Base-by-base conservation (phyloP, 2,888 invertebrate genomes). In the Sarcophaga rosellei region DNA sequence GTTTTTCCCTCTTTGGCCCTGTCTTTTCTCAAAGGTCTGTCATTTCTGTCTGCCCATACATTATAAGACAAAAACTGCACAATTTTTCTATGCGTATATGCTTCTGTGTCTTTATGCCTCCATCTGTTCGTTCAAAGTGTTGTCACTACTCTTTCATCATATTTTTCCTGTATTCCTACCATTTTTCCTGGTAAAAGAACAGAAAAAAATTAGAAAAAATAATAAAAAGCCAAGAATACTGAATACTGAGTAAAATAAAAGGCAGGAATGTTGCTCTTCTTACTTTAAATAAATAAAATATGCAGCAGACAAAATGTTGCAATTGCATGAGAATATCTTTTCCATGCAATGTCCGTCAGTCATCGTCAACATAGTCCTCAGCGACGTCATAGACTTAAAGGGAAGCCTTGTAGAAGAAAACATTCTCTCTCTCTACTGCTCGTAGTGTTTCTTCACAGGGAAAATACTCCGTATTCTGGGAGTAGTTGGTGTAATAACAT, bases 221-320 rank as follows among this genome's bases (percentile, higher is more conserved):
- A 17, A 1, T 0, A 15, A 53, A 53, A 53, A 53, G 53, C 53
- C 53, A 53, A 53, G 53, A 35, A 35, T 53, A 53, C 17, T 53
- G 17, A 4, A 47, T 3, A 47, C 11, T n/a, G 15, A 47, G 4
- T 0, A 47, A 53, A 12, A 17, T 2, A 53, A 15, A 53, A 53
- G 4, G 53, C 12, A 53, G 17, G 53, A 53, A 53, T 53, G 53
- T 17, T 53, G 53, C 53, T 53, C 53, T 53, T 53, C 53, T 73
- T 53, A n/a, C 61, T 63, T 74, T 57, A 63, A 69, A 47, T 57
- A 53, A 17, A 53, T 15, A 53, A 21, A 83, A 66, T 62, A 68
- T 53, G 17, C 44, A 57, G 62, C 53, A 69, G 17, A 35, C 47
- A 53, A 70, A 78, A 47, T 69, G 61, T 70, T 78, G 69, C 69